Conservation (phyloP, 2,797 vertebrate species). For the Poecilia picta region DNA sequence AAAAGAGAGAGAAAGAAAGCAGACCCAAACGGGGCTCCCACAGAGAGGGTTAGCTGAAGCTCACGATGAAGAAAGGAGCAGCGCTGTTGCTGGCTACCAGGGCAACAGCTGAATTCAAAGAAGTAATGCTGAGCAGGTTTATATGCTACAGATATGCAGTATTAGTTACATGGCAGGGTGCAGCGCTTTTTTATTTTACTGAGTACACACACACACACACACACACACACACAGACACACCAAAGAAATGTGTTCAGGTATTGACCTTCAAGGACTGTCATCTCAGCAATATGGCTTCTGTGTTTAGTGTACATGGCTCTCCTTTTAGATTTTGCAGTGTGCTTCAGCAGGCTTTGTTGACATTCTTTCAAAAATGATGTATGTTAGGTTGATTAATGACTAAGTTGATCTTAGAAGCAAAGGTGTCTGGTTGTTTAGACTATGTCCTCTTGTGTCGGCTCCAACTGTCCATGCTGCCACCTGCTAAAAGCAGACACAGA, state of each 20-base stretch:
- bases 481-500: not conserved
- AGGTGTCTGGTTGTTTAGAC: not conserved
- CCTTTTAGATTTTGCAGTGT: not conserved
- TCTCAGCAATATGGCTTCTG: not conserved
- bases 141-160: not conserved
- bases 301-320: not conserved
- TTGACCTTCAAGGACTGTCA: not conserved
- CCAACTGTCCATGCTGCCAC: not conserved
- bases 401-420: not conserved
- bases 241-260: not conserved
- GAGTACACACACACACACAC: not conserved
- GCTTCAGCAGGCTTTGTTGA: not conserved
- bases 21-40: slow-evolving; percentile 12
- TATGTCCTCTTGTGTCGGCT: not conserved
- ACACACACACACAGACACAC: not conserved
- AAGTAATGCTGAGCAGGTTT: not conserved
- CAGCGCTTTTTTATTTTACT: not conserved
- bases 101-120: slow-evolving; percentile 29
- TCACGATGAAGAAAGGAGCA: not conserved
- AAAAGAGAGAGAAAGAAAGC: not conserved
- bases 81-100: slow-evolving; percentile 28
- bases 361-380: not conserved
- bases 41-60: slow-evolving; percentile 8
- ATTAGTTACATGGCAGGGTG: not conserved
- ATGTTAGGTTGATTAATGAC: not conserved